These are phyloP conservation scores for Spilarctia lutea DNA, from an alignment of 2,888 invertebrate species.

Conservation along the genomic window DNA sequence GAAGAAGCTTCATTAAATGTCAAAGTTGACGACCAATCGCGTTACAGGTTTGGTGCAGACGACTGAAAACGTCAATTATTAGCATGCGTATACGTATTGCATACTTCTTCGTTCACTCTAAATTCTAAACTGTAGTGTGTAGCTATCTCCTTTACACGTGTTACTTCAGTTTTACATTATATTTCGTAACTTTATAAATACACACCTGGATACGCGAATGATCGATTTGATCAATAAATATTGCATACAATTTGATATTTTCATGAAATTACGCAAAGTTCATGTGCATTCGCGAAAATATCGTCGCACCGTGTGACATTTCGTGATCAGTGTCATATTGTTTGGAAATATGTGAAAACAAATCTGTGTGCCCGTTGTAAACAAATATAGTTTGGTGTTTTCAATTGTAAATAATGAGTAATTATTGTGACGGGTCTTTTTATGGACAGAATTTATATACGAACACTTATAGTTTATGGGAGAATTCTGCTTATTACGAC, in stretches of 20 bases:
- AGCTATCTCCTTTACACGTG: conserved; percentile 32
- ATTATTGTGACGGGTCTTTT: conserved; percentile 41
- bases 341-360: conserved; percentile 47
- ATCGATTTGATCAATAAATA: conserved; percentile 50
- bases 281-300: conserved; percentile 19
- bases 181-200: conserved; percentile 29
- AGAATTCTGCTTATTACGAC: conserved; percentile 57
- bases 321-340: conserved; percentile 13
- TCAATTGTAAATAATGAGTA: conserved; percentile 48
- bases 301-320: conserved; percentile 8
- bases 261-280: conserved; percentile 27
- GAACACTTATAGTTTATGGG: conserved; percentile 58
- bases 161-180: conserved; percentile 15
- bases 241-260: conserved; percentile 29
- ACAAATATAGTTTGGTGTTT: conserved; percentile 44
- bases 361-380: conserved; percentile 35
- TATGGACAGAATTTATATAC: conserved; percentile 49
- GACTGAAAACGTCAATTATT: conserved; percentile 21
- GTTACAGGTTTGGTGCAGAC: conserved; percentile 35
- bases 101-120: conserved; percentile 31
- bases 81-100: conserved; percentile 13
- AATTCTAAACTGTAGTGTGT: conserved; percentile 4
- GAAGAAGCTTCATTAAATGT: conserved; percentile 26
- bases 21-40: conserved; percentile 41
- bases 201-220: conserved; percentile 50